Conservation (phyloP, 2,888 invertebrate species). For the Colostygia pectinataria region DNA sequence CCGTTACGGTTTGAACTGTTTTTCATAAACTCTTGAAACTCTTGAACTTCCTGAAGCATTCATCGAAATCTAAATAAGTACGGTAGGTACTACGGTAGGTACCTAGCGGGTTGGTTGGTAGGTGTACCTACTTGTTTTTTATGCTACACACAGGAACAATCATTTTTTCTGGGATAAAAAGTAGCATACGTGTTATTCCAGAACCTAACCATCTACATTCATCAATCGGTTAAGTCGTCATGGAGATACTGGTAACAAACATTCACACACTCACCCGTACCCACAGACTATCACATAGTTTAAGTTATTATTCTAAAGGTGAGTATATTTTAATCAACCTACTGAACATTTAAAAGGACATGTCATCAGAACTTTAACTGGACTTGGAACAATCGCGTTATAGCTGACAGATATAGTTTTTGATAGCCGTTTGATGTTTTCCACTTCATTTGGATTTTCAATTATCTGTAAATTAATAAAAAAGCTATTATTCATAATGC, state of each 20-base stretch:
- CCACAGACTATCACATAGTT: no score
- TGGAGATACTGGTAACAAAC: no score
- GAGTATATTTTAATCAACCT: no score
- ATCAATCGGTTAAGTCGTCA: no score
- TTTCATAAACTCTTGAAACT: conserved; percentile 79
- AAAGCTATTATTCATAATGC: not conserved
- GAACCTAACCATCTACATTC: no score
- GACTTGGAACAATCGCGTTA: conserved; percentile 64
- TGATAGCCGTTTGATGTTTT: conserved; percentile 32
- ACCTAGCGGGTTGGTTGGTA: not conserved
- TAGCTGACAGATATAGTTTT: conserved; percentile 46
- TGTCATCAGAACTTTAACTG: conserved; percentile 61
- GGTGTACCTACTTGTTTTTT: no score
- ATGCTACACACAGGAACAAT: no score
- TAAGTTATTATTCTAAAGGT: no score
- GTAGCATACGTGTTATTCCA: no score
- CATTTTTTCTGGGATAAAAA: no score
- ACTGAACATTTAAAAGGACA: conserved; percentile 66
- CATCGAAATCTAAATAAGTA: not conserved
- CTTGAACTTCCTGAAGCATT: conserved; percentile 76
- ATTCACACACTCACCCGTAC: no score
- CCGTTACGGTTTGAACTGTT: conserved; percentile 77
- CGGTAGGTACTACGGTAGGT: no score
- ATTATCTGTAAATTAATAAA: conserved; percentile 36
- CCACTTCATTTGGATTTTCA: conserved; percentile 28